phyloP scores from a whole-genome alignment of 1,140 invertebrate genomes.

The Phymorhynchus buccinoides region DNA sequence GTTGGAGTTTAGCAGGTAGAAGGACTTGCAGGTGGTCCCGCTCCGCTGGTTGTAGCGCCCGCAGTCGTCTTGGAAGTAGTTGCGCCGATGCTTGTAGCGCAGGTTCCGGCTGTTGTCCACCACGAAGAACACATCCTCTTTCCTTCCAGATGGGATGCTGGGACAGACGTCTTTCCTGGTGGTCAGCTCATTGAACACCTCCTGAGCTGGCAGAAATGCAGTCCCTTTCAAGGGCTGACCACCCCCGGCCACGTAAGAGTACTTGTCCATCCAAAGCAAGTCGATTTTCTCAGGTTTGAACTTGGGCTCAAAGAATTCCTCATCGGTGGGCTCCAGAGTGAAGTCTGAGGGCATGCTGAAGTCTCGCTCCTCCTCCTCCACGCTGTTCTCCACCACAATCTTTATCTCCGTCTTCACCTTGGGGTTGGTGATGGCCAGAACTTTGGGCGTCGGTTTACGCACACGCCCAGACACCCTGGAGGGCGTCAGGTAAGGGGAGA shows the following conservation, averaged over 20 bases:
- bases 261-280: conserved; percentile 27
- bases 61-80: conserved; percentile 34
- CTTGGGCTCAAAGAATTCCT: neutral
- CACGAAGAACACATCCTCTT: conserved; percentile 30
- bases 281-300: neutral
- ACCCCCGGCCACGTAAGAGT: conserved; percentile 1
- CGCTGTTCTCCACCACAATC: conserved; percentile 15
- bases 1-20: neutral
- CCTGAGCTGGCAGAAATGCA: neutral
- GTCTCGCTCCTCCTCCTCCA: neutral
- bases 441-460: conserved; percentile 17
- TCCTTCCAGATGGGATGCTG: conserved; percentile 11
- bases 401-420: conserved; percentile 11
- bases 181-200: conserved; percentile 22
- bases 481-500: neutral
- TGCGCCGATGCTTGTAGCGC: conserved; percentile 15
- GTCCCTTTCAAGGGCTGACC: conserved; percentile 21
- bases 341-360: neutral
- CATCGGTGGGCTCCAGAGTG: neutral
- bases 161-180: neutral
- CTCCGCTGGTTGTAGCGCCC: conserved; percentile 18
- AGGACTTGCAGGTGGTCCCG: conserved; percentile 17
- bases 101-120: conserved; percentile 32
- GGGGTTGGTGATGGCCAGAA: neutral
- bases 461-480: conserved; percentile 25